Base-by-base conservation (phyloP, 2,888 invertebrate genomes). In the Cerceris ruficornis region DNA sequence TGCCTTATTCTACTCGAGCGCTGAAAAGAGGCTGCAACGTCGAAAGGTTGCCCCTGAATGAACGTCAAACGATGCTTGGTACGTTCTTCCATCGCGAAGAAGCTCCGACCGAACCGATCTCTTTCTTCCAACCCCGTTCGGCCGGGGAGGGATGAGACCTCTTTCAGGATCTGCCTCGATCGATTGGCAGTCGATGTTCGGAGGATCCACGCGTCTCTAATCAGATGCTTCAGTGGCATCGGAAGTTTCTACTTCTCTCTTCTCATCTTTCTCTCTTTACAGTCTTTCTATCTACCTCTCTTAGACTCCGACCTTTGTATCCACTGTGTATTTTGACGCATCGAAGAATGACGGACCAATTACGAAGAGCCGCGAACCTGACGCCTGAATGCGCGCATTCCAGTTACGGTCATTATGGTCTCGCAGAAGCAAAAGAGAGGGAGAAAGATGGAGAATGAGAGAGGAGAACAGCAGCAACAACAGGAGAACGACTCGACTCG, bases 41-140 rank as follows among this genome's bases (percentile, higher is more conserved):
- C 78, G 82, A 81, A 82, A 85, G 85, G 85, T 84, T 71, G 74
- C 83, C 75, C 84, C 83, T 86, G 89, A 89, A 89, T 88, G 88
- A 88, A 82, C 87, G 86, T 86, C 87, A 89, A 90, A 88, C 86
- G 86, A 88, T 86, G 84, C 81, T 85, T 28, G 28, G 28, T 28
- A 28, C 58, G 14, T 9, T 9, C 57, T 15, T 58, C 28, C 52
- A 73, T 67, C 52, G 49, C 70, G 75, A 65, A 28, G 28, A 28
- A 28, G 28, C 61, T 54, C 14, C 7, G 64, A 42, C 15, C 55
- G 13, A 52, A 6, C 14, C 41, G 7, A 8, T 13, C 59, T 59
- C 59, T 41, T 52, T 15, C 50, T 68, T 49, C 42, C 9, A 39
- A 11, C 39, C 52, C 17, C 4, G n/a, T 28, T 4, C 4, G 28